Conservation (phyloP, 2,797 vertebrate genomes). For the Nannoperca australis region DNA sequence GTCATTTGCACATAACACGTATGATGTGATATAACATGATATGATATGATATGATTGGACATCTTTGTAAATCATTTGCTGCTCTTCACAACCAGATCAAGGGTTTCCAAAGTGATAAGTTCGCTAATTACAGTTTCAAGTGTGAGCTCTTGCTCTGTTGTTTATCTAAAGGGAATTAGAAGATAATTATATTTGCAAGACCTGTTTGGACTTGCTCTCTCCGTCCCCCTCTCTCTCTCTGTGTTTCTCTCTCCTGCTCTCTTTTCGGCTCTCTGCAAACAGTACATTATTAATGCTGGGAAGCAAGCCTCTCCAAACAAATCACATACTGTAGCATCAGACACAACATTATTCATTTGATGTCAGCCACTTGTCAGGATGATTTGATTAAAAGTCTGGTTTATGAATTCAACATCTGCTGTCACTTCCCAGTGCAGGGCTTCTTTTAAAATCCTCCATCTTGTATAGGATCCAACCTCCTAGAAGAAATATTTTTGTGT, state of each 20-base stretch:
- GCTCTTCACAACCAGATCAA: conserved; percentile 16
- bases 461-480: conserved; percentile 28
- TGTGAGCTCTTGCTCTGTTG: conserved; percentile 58
- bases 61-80: conserved; percentile 8
- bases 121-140: conserved; percentile 60
- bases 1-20: background rate
- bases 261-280: conserved; percentile 40
- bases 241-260: conserved; percentile 11
- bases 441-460: conserved; percentile 38
- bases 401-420: conserved; percentile 71
- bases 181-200: conserved; percentile 71
- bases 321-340: conserved; percentile 56
- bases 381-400: conserved; percentile 76
- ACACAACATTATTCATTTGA: conserved; percentile 67
- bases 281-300: conserved; percentile 62
- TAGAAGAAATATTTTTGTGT: conserved; percentile 23
- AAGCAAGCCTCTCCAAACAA: conserved; percentile 56
- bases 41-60: conserved; percentile 24
- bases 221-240: conserved; percentile 22
- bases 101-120: conserved; percentile 33
- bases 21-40: conserved; percentile 6
- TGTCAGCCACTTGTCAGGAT: conserved; percentile 73
- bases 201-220: conserved; percentile 60
- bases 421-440: conserved; percentile 27
- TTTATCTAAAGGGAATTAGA: conserved; percentile 71